Base-by-base conservation (phyloP, 2,888 invertebrate species). In the Diarsia mendica region DNA sequence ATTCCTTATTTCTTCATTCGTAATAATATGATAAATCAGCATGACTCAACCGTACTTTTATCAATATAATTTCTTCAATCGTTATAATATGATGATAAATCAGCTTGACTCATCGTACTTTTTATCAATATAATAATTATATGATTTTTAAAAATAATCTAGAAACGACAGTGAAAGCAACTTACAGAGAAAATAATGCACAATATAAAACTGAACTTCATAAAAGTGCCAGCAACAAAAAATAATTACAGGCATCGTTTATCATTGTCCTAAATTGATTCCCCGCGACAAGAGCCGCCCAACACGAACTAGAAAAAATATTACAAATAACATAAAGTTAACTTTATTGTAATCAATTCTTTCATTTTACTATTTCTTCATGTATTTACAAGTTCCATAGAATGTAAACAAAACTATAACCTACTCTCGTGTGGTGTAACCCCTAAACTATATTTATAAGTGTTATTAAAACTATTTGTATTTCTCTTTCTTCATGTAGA, bases 1-100 rank as follows among this genome's bases (percentile, higher is more conserved):
- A 96, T 96, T 96, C 96, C 96, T 96, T 96, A 96, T 96, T 96
- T 96, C 94, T 96, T 96, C 95, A 96, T 96, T 96, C 96, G 95
- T 96, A 96, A 95, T 96, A 96, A 96, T 96, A 91, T 91, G 91
- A 91, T 91, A 91, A 91, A 90, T 91, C 91, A 91, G 91, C 91
- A 96, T 96, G 96, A 96, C 96, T 96, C 95, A 84, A 94, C 95
- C 95, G 94, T 93, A 95, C 93, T 94, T 94, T 86, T 94, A 96
- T 94, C 94, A 94, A 95, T 95, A 95, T 96, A 96, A 95, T 96
- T 96, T 96, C 83, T 95, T 95, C 95, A 96, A 96, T 96, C 96
- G 95, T 96, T 95, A 95, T 96, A 96, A 96, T 96, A 91, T 91
- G 90, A 89, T 91, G 90, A 91, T 91, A 90, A 89, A 90, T 91